Percentiles rank a stretch among this genome's conserved stretches.
phyloP scores from a whole-genome alignment of 2,888 invertebrate species.

The Scaeva pyrastri region DNA sequence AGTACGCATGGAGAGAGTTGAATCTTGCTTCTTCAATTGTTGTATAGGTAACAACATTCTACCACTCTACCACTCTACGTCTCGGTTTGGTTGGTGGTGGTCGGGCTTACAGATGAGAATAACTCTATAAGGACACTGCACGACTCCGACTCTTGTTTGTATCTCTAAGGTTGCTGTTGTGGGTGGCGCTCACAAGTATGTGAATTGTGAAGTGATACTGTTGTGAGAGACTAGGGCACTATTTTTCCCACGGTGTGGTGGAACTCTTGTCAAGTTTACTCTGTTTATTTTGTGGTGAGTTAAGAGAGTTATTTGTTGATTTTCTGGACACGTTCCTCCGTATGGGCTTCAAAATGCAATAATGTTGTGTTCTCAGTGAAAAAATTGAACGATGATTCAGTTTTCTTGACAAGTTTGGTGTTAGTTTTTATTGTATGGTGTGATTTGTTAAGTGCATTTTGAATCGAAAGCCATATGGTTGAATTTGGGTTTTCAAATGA shows the following conservation, averaged over 20 bases:
- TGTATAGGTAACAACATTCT: conserved; percentile 23
- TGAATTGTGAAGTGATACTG: too few species aligned
- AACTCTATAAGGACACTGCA: conserved; percentile 11
- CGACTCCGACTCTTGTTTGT: conserved; percentile 2
- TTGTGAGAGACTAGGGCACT: conserved; percentile 63
- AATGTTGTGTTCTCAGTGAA: neutral
- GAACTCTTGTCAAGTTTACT: conserved; percentile 44
- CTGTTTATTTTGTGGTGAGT: conserved; percentile 75
- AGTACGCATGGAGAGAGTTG: conserved; percentile 74
- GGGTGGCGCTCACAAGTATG: conserved; percentile 55
- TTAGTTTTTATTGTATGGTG: conserved; percentile 13
- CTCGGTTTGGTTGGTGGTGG: neutral
- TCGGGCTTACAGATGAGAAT: conserved; percentile 51
- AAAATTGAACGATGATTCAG: conserved; percentile 43
- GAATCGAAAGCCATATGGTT: conserved; percentile 46
- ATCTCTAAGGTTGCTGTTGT: conserved; percentile 28
- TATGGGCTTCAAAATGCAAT: conserved; percentile 46
- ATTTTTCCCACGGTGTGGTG: conserved; percentile 67
- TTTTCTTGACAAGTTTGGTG: neutral
- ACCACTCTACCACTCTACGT: neutral
- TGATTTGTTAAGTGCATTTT: conserved; percentile 17
- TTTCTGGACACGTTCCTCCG: conserved; percentile 70
- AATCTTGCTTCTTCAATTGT: conserved; percentile 52
- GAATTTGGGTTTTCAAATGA: conserved; percentile 18
- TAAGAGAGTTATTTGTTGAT: conserved; percentile 72